These are phyloP conservation scores for Dynastes grantii DNA, from an alignment of 2,888 invertebrate species.

Conservation along the genomic window DNA sequence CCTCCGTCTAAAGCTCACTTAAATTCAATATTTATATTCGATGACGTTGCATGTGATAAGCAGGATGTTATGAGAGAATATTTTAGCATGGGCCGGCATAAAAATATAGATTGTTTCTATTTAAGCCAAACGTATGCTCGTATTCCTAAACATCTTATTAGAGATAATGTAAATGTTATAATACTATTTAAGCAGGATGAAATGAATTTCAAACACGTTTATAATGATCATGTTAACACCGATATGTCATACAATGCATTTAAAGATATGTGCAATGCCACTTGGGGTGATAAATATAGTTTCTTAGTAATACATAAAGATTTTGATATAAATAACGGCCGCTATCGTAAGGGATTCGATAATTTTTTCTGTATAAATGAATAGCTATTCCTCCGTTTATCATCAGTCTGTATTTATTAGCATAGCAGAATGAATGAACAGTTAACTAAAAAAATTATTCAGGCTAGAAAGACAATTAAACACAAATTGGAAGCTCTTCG, in stretches of 20 bases:
- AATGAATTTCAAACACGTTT: no score
- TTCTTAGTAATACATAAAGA: slow-evolving; percentile 52
- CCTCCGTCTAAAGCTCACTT: slow-evolving; percentile 57
- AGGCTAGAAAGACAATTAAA: no score
- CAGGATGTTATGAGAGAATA: slow-evolving; percentile 59
- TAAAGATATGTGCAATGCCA: slow-evolving; percentile 58
- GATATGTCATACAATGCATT: slow-evolving; percentile 59
- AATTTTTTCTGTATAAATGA: no score
- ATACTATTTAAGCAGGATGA: slow-evolving; percentile 58
- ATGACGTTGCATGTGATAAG: slow-evolving; percentile 65
- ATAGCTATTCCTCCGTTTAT: no score
- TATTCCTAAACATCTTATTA: slow-evolving; percentile 65
- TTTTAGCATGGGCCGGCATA: slow-evolving; percentile 64
- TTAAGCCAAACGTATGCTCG: slow-evolving; percentile 46
- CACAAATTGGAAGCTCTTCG: no score
- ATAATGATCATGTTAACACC: no score
- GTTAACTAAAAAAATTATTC: no score
- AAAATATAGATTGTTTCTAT: slow-evolving; percentile 63
- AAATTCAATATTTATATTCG: slow-evolving; percentile 66
- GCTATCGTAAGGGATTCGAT: not conserved
- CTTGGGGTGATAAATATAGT: slow-evolving; percentile 61
- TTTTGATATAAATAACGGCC: not conserved
- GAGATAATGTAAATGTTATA: slow-evolving; percentile 65
- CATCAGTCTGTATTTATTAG: no score
- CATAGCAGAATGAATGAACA: no score